Conservation (phyloP, 2,113 vertebrate species). For the Limnothrissa miodon region DNA sequence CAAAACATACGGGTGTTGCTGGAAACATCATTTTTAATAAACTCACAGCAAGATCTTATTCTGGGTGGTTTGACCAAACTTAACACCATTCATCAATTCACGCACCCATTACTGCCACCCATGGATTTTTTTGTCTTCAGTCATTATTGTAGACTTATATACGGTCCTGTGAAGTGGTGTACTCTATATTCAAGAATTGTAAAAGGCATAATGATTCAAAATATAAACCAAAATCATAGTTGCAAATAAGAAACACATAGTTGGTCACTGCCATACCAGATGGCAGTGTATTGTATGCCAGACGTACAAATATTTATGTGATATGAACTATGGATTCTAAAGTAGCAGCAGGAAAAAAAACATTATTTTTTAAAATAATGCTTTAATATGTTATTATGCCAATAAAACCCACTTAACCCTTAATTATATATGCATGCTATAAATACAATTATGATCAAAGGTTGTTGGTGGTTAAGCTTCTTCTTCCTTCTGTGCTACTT, state of each 20-base stretch:
- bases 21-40: constrained; percentile 76
- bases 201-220: background rate
- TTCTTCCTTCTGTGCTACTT: background rate
- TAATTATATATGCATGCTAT: too few species aligned
- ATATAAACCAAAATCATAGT: background rate
- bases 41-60: constrained; percentile 64
- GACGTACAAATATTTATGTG: background rate
- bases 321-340: background rate
- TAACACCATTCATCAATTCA: constrained; percentile 61
- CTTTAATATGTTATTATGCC: background rate
- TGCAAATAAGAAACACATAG: background rate
- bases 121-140: background rate
- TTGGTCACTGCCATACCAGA: background rate
- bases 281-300: background rate
- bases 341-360: background rate
- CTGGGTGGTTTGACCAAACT: constrained; percentile 68
- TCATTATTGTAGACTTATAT: background rate
- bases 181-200: background rate
- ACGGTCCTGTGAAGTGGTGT: background rate
- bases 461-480: background rate
- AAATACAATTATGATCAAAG: too few species aligned
- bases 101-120: constrained; percentile 42
- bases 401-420: too few species aligned
- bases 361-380: too few species aligned
- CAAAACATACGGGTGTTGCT: constrained; percentile 72